Evolutionary conservation across 1,140 invertebrate genomes (phyloP).

Genomic region (Pollicipes pollicipes): DNA sequence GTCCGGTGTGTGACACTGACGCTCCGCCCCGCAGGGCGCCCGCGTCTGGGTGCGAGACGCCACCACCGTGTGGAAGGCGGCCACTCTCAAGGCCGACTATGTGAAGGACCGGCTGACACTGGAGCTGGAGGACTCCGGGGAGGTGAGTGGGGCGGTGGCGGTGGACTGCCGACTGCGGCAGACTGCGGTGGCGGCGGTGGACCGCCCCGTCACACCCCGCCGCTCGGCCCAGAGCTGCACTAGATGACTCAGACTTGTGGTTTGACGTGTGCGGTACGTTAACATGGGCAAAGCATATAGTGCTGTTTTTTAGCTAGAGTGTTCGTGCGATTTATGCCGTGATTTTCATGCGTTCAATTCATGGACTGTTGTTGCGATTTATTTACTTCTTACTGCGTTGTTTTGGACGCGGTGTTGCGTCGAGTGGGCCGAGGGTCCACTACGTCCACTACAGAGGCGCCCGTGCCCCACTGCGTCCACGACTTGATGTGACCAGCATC

Average conservation of each 20-base stretch:
- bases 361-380: not conserved
- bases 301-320: too few species aligned
- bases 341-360: too few species aligned
- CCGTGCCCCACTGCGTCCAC: constrained; percentile 2
- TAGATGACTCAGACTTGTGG: too few species aligned
- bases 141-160: too few species aligned
- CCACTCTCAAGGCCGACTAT: not conserved
- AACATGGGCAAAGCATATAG: too few species aligned
- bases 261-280: too few species aligned
- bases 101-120: not conserved
- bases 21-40: not conserved
- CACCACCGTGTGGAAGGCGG: not conserved
- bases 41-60: constrained; percentile 3
- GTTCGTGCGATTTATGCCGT: too few species aligned
- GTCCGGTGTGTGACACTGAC: not conserved
- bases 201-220: not conserved
- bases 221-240: too few species aligned
- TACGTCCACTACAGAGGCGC: not conserved
- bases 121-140: not conserved
- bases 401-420: not conserved
- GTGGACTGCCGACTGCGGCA: too few species aligned
- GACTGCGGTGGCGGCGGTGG: too few species aligned
- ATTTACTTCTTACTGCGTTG: not conserved
- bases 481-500: not conserved
- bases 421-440: not conserved